These are phyloP conservation scores for Xyrauchen texanus DNA, from an alignment of 2,113 vertebrate genomes.

Conservation along the genomic window DNA sequence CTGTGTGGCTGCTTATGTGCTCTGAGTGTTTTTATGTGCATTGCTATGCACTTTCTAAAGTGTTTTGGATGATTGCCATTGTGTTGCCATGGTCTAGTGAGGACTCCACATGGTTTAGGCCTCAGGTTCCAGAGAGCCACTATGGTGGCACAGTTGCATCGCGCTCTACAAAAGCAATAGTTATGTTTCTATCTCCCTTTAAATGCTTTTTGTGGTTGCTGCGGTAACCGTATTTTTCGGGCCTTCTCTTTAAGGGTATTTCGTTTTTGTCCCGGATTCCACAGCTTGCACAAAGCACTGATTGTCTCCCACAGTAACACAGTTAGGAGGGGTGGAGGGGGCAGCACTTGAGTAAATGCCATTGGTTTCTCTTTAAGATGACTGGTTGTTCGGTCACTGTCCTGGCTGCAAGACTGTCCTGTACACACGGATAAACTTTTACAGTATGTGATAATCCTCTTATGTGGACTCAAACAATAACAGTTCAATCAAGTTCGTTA, in stretches of 20 bases:
- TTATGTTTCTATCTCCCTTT: no score
- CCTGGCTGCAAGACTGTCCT: conserved; percentile 34
- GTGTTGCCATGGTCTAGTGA: no score
- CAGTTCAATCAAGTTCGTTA: not conserved
- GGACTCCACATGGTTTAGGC: no score
- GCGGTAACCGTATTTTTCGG: conserved; percentile 62
- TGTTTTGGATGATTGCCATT: no score
- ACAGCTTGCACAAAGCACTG: conserved; percentile 74
- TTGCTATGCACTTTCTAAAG: no score
- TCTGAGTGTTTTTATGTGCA: no score
- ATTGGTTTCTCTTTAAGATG: conserved; percentile 70
- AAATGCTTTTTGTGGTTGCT: conserved; percentile 62
- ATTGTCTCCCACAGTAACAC: conserved; percentile 70
- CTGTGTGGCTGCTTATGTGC: no score
- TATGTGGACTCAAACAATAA: conserved; percentile 28
- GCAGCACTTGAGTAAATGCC: conserved; percentile 66
- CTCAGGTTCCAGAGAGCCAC: no score
- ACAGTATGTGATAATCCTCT: conserved; percentile 47
- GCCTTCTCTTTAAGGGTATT: conserved; percentile 68
- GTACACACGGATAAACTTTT: not conserved
- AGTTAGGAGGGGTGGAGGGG: conserved; percentile 47
- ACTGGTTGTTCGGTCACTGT: conserved; percentile 56
- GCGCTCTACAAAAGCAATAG: no score
- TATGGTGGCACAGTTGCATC: no score
- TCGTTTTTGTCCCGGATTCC: conserved; percentile 68